Conservation (phyloP, 2,113 vertebrate genomes). For the Erythrolamprus reginae region DNA sequence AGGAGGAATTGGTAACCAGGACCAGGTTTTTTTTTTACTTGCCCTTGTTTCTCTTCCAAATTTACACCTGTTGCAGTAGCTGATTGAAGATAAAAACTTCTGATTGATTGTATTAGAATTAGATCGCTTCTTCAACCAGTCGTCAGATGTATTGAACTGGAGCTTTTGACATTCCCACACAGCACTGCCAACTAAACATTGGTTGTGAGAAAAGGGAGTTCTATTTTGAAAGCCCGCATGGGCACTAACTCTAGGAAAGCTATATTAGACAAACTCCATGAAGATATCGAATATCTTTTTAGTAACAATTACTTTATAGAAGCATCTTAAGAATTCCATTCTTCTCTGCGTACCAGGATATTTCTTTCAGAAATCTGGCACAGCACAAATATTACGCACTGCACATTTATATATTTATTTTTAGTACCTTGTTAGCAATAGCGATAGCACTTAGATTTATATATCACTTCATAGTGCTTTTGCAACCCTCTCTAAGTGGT, state of each 20-base stretch:
- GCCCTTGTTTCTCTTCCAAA: neutral
- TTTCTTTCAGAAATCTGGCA: neutral
- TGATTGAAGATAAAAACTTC: neutral
- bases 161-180: neutral
- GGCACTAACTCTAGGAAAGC: neutral
- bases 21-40: neutral
- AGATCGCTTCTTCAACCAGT: neutral
- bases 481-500: no score
- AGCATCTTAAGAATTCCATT: neutral
- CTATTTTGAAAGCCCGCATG: neutral
- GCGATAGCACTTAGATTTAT: no score
- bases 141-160: neutral
- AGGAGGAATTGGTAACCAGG: neutral
- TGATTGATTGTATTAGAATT: neutral
- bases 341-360: neutral
- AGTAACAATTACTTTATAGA: neutral
- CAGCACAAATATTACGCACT: neutral
- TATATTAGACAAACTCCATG: neutral
- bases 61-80: neutral
- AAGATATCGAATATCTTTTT: neutral
- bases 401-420: neutral
- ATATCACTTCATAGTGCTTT: no score
- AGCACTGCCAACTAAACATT: neutral
- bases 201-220: neutral
- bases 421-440: neutral